Conservation (phyloP, 2,113 vertebrate species). For the Mystacornis crossleyi region DNA sequence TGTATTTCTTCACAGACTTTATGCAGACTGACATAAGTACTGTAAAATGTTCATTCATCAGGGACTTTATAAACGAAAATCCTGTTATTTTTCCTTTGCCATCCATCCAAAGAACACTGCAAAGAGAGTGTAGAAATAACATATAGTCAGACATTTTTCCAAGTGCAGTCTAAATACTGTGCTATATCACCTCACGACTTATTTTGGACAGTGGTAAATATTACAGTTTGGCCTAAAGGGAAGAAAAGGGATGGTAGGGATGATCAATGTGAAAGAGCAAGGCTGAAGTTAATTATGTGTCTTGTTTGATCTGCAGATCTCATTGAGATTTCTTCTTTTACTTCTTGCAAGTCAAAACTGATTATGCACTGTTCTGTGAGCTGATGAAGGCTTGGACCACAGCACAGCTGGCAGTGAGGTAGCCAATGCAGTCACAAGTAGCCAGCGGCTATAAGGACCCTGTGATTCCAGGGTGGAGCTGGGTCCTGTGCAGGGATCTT, state of each 20-base stretch:
- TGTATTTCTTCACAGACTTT: not conserved
- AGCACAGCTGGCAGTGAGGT: not conserved
- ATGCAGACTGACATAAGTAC: not conserved
- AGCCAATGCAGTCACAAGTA: not conserved
- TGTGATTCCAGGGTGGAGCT: not conserved
- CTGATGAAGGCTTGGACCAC: not conserved
- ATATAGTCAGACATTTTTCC: not conserved
- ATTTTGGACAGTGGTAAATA: not conserved
- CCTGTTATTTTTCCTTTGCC: not conserved
- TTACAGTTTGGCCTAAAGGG: not conserved
- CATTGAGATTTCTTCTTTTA: constrained; percentile 18
- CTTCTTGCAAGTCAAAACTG: not conserved
- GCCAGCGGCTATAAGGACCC: not conserved
- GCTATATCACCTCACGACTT: not conserved
- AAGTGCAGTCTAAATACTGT: not conserved
- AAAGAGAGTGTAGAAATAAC: not conserved
- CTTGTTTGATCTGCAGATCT: constrained; percentile 7
- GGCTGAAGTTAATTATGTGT: not conserved
- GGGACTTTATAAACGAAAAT: not conserved
- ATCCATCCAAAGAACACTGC: not conserved
- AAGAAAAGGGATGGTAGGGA: not conserved
- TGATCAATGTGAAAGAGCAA: not conserved
- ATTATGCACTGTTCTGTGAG: not conserved
- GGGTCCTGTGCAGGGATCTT: not conserved
- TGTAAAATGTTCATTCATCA: not conserved